These are phyloP conservation scores for Clangula hyemalis DNA, from an alignment of 2,797 vertebrate genomes.

Conservation along the genomic window DNA sequence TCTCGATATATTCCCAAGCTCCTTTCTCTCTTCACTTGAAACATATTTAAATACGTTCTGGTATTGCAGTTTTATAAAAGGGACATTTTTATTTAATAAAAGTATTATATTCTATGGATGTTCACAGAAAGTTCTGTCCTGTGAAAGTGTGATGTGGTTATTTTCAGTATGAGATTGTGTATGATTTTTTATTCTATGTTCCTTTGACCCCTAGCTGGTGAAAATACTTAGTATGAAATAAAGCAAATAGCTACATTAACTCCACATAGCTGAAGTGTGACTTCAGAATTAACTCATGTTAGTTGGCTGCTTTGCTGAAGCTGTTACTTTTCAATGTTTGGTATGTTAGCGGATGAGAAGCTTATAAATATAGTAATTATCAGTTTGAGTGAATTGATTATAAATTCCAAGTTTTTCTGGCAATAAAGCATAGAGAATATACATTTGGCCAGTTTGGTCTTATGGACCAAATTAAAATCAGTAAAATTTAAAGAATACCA, in stretches of 20 bases:
- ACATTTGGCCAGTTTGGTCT: neutral
- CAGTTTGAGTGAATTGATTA: neutral
- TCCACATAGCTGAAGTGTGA: neutral
- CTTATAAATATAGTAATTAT: neutral
- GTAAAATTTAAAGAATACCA: neutral
- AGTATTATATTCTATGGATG: neutral
- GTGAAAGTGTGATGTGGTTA: neutral
- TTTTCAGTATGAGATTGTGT: neutral
- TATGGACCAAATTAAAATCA: neutral
- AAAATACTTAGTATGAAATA: neutral
- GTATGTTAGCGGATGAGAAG: neutral
- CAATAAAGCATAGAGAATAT: neutral
- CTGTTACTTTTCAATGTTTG: neutral
- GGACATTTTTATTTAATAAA: neutral
- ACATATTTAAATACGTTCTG: neutral
- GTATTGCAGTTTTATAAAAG: neutral
- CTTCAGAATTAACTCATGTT: neutral
- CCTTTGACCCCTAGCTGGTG: neutral
- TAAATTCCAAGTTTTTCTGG: neutral
- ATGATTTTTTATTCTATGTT: neutral
- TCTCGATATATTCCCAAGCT: neutral
- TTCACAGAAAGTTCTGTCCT: neutral
- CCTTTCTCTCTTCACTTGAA: neutral
- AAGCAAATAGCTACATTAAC: neutral
- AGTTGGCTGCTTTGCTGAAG: neutral